phyloP scores from a whole-genome alignment of 2,888 invertebrate genomes.

The Euplagia quadripunctaria region DNA sequence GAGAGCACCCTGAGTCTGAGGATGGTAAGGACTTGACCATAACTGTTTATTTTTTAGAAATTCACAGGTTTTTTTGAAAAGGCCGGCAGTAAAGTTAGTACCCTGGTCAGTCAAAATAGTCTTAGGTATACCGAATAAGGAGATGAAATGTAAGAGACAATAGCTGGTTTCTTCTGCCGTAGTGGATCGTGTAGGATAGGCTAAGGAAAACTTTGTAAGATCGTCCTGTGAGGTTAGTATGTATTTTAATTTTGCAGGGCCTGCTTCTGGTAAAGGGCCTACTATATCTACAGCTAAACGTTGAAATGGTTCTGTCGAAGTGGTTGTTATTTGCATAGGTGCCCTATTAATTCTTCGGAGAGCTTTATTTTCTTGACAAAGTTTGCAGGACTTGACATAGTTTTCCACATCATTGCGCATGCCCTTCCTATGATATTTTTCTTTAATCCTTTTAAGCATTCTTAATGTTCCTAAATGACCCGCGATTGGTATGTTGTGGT shows the following conservation, averaged over 20 bases:
- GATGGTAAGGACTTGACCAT: background rate
- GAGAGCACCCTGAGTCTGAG: background rate
- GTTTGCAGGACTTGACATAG: too few species aligned
- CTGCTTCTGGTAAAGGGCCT: background rate
- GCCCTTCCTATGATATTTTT: too few species aligned
- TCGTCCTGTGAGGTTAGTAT: background rate
- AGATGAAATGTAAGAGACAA: background rate
- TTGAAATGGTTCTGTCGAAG: too few species aligned
- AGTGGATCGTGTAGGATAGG: background rate
- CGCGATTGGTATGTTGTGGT: too few species aligned
- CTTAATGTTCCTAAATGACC: too few species aligned
- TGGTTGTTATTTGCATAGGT: too few species aligned
- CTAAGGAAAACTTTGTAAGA: background rate
- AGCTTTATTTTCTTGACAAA: too few species aligned
- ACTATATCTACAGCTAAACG: background rate
- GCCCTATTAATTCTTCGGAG: too few species aligned
- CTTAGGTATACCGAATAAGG: slow-evolving; percentile 1
- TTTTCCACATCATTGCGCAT: too few species aligned
- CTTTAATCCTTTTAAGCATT: too few species aligned
- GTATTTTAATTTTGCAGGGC: background rate
- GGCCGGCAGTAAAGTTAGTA: too few species aligned
- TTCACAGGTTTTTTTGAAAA: background rate
- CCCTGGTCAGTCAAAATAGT: background rate
- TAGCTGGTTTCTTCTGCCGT: slow-evolving; percentile 7
- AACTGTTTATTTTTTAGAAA: background rate